Conservation (phyloP, 92 coral and sea anemone genomes). For the Actinernus sp. region DNA sequence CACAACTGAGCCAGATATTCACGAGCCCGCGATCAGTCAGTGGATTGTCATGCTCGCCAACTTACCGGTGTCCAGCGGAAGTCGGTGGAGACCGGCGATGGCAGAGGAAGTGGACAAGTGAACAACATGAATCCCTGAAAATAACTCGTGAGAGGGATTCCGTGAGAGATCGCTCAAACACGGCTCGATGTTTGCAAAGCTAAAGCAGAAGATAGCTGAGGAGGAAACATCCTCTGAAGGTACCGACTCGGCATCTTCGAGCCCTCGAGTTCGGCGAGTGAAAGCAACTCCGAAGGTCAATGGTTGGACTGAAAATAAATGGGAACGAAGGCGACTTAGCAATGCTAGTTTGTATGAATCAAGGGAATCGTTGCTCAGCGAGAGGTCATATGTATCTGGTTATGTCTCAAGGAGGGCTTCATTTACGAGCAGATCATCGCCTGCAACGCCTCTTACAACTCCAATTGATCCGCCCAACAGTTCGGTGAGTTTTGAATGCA, state of each 20-base stretch:
- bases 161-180: background rate
- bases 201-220: conserved; percentile 98
- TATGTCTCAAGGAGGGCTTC: conserved; percentile 77
- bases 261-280: conserved; percentile 73
- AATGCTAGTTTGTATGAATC: conserved; percentile 97
- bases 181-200: conserved; percentile 86
- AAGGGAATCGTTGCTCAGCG: conserved; percentile 88
- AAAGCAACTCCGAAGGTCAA: conserved; percentile 38
- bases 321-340: conserved; percentile 94
- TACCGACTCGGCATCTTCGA: conserved; percentile 74
- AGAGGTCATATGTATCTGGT: conserved; percentile 72
- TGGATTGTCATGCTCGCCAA: conserved; percentile 14
- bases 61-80: conserved; percentile 51
- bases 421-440: conserved; percentile 62
- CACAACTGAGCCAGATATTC: too few relatives aligned
- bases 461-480: conserved; percentile 63
- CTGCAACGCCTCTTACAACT: conserved; percentile 59
- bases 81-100: conserved; percentile 28
- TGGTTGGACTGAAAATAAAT: conserved; percentile 92
- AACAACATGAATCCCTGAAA: conserved; percentile 11
- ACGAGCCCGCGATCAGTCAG: conserved; percentile 16
- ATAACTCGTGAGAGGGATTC: conserved; percentile 3
- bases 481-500: conserved; percentile 66
- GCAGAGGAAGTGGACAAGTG: conserved; percentile 54
- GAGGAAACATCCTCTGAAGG: conserved; percentile 89